Base-by-base conservation (phyloP, 2,888 invertebrate genomes). In the Leucoptera coffeella region DNA sequence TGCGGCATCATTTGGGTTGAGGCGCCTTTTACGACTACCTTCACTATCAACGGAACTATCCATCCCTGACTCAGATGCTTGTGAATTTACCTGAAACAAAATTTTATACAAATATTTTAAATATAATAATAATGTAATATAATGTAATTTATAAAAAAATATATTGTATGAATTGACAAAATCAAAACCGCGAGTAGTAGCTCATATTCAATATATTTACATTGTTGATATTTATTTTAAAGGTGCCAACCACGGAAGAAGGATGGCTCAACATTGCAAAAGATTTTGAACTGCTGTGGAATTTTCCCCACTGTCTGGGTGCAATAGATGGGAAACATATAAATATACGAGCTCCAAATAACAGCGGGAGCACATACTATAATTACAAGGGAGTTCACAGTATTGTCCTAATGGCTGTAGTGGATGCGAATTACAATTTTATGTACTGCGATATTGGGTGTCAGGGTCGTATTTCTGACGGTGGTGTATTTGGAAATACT, bases 361-460 rank as follows among this genome's bases (percentile, higher is more conserved):
- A 41, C 26, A 40, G 35, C 33, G 43, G 38, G n/a, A 32, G 34
- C n/a, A 26, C 30, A 34, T 42, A 35, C 28, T 39, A 37, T 30
- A 44, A 40, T 29, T 40, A 36, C 14, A 35, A 42, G 34, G 29
- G 31, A n/a, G 35, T 30, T 30, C 38, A 27, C 28, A 39, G 36
- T 26, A 34, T 39, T 27, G 33, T 40, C 9, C 30, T 39, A 13
- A 24, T 43, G 25, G 41, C 36, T 15, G 23, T 41, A 26, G 36
- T 33, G 26, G 36, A 42, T 35, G 34, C 40, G 28, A 35, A 40
- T 26, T 42, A 41, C 29, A 34, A 32, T 30, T 45, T 47, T 32
- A 33, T 38, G 24, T 40, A 36, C 33, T 38, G 34, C 21, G 36
- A 45, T 26, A 32, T 44, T 33, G 44, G 42, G 17, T n/a, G 11